Conservation (phyloP, 2,113 vertebrate species). For the pig (Sus scrofa) region DNA sequence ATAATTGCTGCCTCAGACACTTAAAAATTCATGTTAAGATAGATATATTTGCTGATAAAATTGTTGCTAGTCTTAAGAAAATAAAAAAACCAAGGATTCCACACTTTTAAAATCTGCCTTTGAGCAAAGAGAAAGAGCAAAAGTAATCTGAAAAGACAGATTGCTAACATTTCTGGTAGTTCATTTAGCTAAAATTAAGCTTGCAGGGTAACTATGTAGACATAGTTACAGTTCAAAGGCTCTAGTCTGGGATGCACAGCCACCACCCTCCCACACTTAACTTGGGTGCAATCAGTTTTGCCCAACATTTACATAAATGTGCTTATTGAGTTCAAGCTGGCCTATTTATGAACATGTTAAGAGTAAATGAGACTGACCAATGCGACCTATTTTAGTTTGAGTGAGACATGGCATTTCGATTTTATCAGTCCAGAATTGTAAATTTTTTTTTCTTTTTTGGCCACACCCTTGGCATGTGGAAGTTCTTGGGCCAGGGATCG, state of each 20-base stretch:
- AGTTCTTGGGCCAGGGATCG: no score
- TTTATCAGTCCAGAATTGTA: slow-evolving; percentile 5
- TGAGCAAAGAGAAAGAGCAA: slow-evolving; percentile 70
- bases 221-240: slow-evolving; percentile 55
- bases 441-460: background rate
- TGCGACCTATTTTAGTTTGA: slow-evolving; percentile 28
- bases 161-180: slow-evolving; percentile 66
- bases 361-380: slow-evolving; percentile 32
- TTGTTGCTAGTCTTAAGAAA: slow-evolving; percentile 57
- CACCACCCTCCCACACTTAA: slow-evolving; percentile 37
- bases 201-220: background rate
- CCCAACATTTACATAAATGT: slow-evolving; percentile 58
- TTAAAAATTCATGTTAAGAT: slow-evolving; percentile 54
- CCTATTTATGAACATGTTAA: slow-evolving; percentile 52
- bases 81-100: slow-evolving; percentile 50
- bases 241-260: background rate
- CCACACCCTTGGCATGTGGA: no score
- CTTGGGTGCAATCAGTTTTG: slow-evolving; percentile 37
- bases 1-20: slow-evolving; percentile 25
- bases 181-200: slow-evolving; percentile 73
- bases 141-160: slow-evolving; percentile 71
- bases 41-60: slow-evolving; percentile 60
- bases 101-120: slow-evolving; percentile 55
- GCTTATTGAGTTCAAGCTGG: slow-evolving; percentile 16
- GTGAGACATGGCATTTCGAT: slow-evolving; percentile 23